phyloP scores from a whole-genome alignment of 1,140 invertebrate species.

The Drosophila sp. region DNA sequence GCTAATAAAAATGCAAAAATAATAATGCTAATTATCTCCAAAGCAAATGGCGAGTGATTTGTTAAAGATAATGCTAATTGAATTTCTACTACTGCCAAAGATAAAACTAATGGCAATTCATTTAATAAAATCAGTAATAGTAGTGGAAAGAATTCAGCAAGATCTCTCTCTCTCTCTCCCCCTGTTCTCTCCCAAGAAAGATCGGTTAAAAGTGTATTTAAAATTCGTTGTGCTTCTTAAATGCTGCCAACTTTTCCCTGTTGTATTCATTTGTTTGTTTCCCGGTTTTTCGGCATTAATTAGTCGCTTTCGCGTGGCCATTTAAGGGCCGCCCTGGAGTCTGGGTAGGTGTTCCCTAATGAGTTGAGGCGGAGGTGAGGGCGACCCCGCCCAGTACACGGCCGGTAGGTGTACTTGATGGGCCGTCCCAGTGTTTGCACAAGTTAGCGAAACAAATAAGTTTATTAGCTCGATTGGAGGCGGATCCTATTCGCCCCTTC shows the following conservation, averaged over 20 bases:
- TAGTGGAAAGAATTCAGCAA: no score
- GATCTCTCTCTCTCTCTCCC: no score
- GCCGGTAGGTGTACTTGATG: conserved; percentile 68
- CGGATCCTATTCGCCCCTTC: conserved; percentile 18
- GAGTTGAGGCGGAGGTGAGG: conserved; percentile 69
- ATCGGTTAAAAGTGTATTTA: conserved; percentile 61
- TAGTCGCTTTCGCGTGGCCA: conserved; percentile 74
- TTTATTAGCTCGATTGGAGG: conserved; percentile 70
- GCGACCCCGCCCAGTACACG: conserved; percentile 43
- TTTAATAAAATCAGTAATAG: background rate
- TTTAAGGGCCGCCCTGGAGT: conserved; percentile 37
- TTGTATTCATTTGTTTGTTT: conserved; percentile 74
- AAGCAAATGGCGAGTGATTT: no score
- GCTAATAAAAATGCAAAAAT: no score
- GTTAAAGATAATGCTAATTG: background rate
- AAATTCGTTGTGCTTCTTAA: background rate
- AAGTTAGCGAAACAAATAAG: conserved; percentile 76
- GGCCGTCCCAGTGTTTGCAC: conserved; percentile 64
- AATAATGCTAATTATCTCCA: no score
- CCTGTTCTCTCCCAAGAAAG: background rate
- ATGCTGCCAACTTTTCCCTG: conserved; percentile 11
- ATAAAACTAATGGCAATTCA: no score
- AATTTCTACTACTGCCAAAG: background rate
- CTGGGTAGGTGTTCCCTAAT: conserved; percentile 75
- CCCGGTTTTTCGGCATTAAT: conserved; percentile 71